phyloP scores from a whole-genome alignment of 2,113 vertebrate species.

The Mohoua ochrocephala region DNA sequence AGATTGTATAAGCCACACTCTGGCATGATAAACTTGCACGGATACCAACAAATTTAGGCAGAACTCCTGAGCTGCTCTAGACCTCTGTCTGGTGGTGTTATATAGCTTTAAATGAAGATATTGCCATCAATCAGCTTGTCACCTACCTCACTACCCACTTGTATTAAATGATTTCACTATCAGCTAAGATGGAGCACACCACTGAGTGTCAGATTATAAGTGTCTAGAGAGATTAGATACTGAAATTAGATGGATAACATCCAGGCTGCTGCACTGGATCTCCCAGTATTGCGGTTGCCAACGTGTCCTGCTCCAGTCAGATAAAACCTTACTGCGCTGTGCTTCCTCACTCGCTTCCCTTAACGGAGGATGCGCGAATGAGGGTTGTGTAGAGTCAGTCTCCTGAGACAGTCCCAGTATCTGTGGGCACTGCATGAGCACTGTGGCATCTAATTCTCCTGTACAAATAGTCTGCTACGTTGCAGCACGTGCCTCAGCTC shows the following conservation, averaged over 20 bases:
- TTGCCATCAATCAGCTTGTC: constrained; percentile 53
- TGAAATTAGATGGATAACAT: constrained; percentile 52
- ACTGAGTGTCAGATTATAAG: constrained; percentile 57
- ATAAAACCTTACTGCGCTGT: neutral
- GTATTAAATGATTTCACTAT: constrained; percentile 61
- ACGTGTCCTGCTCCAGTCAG: neutral
- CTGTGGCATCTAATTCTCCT: neutral
- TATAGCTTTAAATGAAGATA: constrained; percentile 17
- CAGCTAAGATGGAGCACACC: constrained; percentile 46
- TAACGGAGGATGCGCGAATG: neutral
- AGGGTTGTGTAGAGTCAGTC: neutral
- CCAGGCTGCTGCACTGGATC: neutral
- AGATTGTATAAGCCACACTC: neutral
- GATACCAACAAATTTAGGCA: neutral
- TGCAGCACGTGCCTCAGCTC: neutral
- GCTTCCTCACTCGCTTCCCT: neutral
- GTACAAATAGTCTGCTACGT: neutral
- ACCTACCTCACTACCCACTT: constrained; percentile 51
- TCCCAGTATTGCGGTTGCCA: neutral
- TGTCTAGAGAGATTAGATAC: constrained; percentile 59
- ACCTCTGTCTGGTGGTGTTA: neutral
- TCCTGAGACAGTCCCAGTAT: neutral
- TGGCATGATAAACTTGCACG: neutral
- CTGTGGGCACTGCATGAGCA: neutral
- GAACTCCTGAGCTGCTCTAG: neutral